A percentile compares a stretch with the other conserved stretches of the same genome.
These are phyloP conservation scores for Phenganax stokvisi DNA, from an alignment of 92 coral and sea anemone species.

Conservation along the genomic window DNA sequence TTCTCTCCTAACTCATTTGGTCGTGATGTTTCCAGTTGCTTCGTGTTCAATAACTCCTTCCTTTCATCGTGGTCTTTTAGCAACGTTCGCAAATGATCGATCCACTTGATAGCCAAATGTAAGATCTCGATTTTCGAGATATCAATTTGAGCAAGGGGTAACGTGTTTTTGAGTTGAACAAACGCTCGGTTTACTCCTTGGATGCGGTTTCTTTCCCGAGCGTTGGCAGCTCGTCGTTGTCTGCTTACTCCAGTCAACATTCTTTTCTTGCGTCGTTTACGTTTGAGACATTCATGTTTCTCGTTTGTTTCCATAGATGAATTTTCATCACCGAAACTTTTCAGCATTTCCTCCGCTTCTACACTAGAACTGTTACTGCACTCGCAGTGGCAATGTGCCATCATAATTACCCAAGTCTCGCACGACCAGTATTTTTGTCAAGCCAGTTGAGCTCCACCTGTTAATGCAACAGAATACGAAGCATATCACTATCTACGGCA, in stretches of 20 bases:
- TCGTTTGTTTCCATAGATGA: constrained; percentile 10
- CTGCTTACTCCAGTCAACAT: constrained; percentile 98
- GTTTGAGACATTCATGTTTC: constrained; percentile 19
- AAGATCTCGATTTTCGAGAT: constrained; percentile 93
- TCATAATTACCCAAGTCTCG: neutral
- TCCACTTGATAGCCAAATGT: constrained; percentile 91
- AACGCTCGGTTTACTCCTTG: constrained; percentile 99
- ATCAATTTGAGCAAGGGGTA: constrained; percentile 90
- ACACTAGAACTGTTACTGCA: neutral
- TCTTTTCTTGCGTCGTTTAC: constrained; percentile 79
- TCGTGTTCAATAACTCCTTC: constrained; percentile 27
- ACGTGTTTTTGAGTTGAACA: constrained; percentile 84
- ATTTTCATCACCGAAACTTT: constrained; percentile 1
- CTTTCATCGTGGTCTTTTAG: constrained; percentile 70
- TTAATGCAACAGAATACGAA: constrained; percentile 9
- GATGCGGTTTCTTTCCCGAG: constrained; percentile 85
- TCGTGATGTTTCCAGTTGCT: constrained; percentile 34
- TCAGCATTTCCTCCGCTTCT: constrained; percentile 1
- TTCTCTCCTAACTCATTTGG: constrained; percentile 30
- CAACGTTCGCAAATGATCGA: constrained; percentile 80
- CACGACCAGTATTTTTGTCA: neutral
- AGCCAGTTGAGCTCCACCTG: neutral
- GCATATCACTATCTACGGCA: neutral
- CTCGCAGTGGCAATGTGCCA: neutral
- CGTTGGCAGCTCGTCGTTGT: constrained; percentile 95